Conservation (phyloP, 2,888 invertebrate species). For the Adelognathus sp. region DNA sequence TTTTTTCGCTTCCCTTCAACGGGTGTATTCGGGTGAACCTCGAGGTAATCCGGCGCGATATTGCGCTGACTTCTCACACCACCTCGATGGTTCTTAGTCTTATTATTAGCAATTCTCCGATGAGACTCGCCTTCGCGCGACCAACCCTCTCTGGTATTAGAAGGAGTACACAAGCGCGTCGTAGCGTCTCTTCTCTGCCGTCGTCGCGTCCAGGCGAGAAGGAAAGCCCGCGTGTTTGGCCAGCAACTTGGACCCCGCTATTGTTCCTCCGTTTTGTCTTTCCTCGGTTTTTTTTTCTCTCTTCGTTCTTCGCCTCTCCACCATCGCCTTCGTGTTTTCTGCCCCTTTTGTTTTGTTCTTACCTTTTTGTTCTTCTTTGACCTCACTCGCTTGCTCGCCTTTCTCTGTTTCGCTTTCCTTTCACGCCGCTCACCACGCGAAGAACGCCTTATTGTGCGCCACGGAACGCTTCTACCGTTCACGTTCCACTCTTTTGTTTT, state of each 20-base stretch:
- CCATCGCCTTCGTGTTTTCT: constrained; percentile 25
- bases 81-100: constrained; percentile 50
- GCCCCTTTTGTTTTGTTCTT: constrained; percentile 24
- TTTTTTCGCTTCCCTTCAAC: constrained; percentile 11
- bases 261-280: constrained; percentile 76
- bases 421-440: constrained; percentile 52
- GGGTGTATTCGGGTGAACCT: constrained; percentile 22
- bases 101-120: constrained; percentile 61
- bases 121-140: constrained; percentile 28
- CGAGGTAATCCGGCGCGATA: constrained; percentile 60
- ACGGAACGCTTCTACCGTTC: constrained; percentile 65
- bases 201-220: constrained; percentile 57
- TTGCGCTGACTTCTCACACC: constrained; percentile 48
- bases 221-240: constrained; percentile 64
- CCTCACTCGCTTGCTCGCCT: constrained; percentile 29
- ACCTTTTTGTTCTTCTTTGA: constrained; percentile 39
- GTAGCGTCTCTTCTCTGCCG: constrained; percentile 48
- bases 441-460: constrained; percentile 77
- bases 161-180: constrained; percentile 31
- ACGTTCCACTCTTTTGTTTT: constrained; percentile 74
- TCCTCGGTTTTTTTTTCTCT: constrained; percentile 31
- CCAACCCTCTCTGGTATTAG: constrained; percentile 58
- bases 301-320: constrained; percentile 9
- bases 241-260: constrained; percentile 71
- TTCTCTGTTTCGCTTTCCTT: constrained; percentile 58